phyloP scores from a whole-genome alignment of 1,140 invertebrate species.

The Lamellibrachia luymesi region DNA sequence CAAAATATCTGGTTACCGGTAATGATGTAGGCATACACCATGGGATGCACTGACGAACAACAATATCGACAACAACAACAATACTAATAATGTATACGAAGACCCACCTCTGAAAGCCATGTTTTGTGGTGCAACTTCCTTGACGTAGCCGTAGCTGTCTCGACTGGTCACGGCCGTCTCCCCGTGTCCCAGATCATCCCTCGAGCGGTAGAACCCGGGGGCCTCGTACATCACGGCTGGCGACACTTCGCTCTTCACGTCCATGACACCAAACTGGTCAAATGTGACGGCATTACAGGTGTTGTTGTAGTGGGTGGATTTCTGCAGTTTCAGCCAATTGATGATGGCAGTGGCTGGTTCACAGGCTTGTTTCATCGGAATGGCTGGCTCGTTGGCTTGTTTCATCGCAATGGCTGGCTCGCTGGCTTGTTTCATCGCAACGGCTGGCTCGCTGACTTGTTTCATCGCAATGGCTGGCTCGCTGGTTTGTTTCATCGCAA shows the following conservation, averaged over 20 bases:
- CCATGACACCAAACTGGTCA: background rate
- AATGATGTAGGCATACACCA: no score
- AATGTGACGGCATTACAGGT: background rate
- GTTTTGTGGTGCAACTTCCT: background rate
- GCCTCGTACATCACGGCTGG: background rate
- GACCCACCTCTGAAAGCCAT: background rate
- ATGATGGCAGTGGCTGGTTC: background rate
- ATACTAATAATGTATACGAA: background rate
- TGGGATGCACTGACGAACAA: background rate
- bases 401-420: background rate
- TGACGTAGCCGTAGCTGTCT: background rate
- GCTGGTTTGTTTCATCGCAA: no score
- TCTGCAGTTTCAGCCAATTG: background rate
- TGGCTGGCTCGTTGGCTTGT: background rate
- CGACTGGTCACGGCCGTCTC: no score
- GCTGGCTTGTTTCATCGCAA: background rate
- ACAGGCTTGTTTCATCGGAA: background rate
- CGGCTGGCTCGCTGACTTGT: no score
- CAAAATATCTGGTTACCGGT: no score
- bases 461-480: no score
- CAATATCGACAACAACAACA: background rate
- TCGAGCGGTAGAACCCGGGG: no score
- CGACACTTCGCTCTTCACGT: background rate
- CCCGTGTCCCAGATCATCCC: no score
- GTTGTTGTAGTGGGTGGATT: background rate